phyloP scores from a whole-genome alignment of 2,113 vertebrate species.

The Orcinus orca region DNA sequence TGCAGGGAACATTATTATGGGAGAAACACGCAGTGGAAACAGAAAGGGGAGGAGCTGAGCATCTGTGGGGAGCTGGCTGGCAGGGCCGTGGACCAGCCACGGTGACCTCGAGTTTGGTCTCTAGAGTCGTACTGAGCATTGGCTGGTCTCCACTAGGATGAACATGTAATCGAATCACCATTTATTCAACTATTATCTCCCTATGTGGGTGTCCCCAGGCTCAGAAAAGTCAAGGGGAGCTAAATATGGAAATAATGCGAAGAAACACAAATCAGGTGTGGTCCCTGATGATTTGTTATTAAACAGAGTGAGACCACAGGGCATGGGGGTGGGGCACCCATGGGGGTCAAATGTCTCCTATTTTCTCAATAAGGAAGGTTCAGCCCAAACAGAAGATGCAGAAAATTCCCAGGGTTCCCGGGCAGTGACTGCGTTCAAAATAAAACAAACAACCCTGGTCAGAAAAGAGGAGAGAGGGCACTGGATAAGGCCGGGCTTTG shows the following conservation, averaged over 20 bases:
- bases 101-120: neutral
- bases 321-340: neutral
- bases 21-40: neutral
- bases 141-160: neutral
- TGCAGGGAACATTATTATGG: neutral
- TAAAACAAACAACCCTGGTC: neutral
- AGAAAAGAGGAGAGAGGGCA: neutral
- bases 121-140: neutral
- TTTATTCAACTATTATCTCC: neutral
- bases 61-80: neutral
- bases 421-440: neutral
- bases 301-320: neutral
- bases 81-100: neutral
- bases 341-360: neutral
- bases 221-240: neutral
- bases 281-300: neutral
- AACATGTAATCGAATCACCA: fast-evolving
- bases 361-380: neutral
- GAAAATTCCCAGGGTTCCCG: neutral
- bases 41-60: neutral
- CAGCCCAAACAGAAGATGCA: fast-evolving
- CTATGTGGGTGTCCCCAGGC: neutral
- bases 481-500: fast-evolving
- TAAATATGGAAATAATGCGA: fast-evolving
- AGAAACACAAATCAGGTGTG: fast-evolving